Base-by-base conservation (phyloP, 2,888 invertebrate species). In the Leistus spinibarbis region DNA sequence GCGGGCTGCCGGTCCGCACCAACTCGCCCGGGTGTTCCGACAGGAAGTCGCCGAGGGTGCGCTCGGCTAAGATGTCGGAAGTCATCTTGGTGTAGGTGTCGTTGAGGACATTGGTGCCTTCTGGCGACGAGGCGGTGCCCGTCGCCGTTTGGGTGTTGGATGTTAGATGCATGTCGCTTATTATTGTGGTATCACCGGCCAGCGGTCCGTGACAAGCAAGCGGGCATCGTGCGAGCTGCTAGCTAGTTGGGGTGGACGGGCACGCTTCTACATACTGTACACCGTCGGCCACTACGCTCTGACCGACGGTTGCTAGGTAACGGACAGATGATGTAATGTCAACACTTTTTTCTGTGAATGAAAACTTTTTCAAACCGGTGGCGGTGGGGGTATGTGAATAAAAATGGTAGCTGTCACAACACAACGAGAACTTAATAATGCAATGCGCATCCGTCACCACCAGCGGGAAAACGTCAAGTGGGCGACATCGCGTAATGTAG, bases 21-120 rank as follows among this genome's bases (percentile, higher is more conserved):
- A 98, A 87, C 86, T 96, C 96, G 17, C 96, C 97, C 2, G 96
- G 96, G 87, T 97, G 96, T 82, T 97, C 96, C 70, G 95, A 93
- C 77, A 97, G 86, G 77, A 95, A 88, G 67, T 94, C 93, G 83
- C 95, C 95, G 77, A 95, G 86, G 1, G 95, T 95, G 78, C 95
- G 88, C 83, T 96, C 95, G 64, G 95, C 93, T 79, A 95, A 86
- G 66, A 94, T 88, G 84, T 95, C 95, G 4, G 95, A 94, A 22
- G 95, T 95, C 84, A 95, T 86, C 80, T 86, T 86, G 73, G 93
- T 94, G 87, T 93, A 94, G 78, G 93, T 93, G 86, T 95, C 94
- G 84, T 93, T 93, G 79, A 94, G 89, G 80, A 92, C 86, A 79
- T 90, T 89, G 80, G 90, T 90, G 85, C 91, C 91, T 82, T 91